Base-by-base conservation (phyloP, 2,888 invertebrate species). In the Coenonympha arcania region DNA sequence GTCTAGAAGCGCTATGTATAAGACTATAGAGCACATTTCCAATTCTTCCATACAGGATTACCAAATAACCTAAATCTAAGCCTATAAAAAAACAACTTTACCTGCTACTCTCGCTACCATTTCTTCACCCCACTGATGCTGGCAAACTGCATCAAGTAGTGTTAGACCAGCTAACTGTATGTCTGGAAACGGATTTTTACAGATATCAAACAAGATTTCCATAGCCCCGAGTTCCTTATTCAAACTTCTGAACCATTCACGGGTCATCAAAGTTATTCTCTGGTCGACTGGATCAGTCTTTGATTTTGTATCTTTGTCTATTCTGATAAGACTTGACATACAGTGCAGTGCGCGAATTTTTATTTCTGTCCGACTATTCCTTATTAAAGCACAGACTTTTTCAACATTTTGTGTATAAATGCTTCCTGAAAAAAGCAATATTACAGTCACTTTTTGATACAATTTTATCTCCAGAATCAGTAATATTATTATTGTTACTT, bases 131-230 rank as follows among this genome's bases (percentile, higher is more conserved):
- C 96, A 97, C 1, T 82, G 78, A 67, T 93, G 93, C 51, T 87
- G 78, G 15, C 92, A 90, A 11, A 95, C 68, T 0, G 91, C 88
- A 58, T 88, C 87, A 36, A 96, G 73, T 22, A 95, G 79, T 11
- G 86, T 81, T 36, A 94, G 82, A 15, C 92, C 90, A 11, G 92
- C 90, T 50, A 90, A 68, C 66, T 91, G 90, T 11, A 95, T 87
- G 60, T 96, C 96, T 0, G 89, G 81, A 68, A 96, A 96, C 5
- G 96, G 96, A 76, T 92, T 94, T 55, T 90, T 90, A 52, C 91
- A 90, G 33, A 91, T 78, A 1, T 83, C 69, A 66, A 89, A 83
- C 30, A 95, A 77, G 31, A 89, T 73, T 50, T 90, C 89, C 70
- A 92, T 88, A 0, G 92, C 87, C 50, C 64, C 57, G n/a, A 78